Evolutionary conservation across 1,140 invertebrate genomes (phyloP).

Genomic region (Nebria ingens): DNA sequence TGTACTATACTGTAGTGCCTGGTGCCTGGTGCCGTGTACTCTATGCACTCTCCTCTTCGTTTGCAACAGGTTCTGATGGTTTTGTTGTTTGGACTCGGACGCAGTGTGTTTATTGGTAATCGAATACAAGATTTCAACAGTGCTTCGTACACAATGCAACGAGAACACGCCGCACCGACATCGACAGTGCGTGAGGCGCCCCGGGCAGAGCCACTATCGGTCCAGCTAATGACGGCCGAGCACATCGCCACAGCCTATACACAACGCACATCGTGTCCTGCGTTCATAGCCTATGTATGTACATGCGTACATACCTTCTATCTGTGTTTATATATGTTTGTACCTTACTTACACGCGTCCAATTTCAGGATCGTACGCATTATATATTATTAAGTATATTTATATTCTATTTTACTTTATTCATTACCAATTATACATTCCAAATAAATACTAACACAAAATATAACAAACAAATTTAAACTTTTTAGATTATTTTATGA

Average conservation of each 20-base stretch:
- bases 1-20: not conserved
- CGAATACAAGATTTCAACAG: constrained; percentile 7
- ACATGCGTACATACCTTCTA: not conserved
- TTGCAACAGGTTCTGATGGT: not conserved
- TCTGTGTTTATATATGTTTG: not conserved
- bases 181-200: constrained; percentile 18
- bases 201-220: constrained; percentile 14
- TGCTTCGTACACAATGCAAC: not conserved
- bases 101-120: constrained; percentile 5
- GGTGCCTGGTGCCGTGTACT: too few species aligned
- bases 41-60: too few species aligned
- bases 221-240: constrained; percentile 14
- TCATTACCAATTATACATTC: too few species aligned
- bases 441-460: too few species aligned
- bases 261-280: not conserved
- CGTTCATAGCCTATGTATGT: too few species aligned
- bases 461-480: too few species aligned
- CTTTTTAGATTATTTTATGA: too few species aligned
- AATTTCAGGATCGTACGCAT: too few species aligned
- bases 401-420: too few species aligned
- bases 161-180: not conserved
- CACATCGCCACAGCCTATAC: constrained; percentile 10
- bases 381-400: too few species aligned
- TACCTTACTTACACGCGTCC: too few species aligned
- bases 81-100: constrained; percentile 2